Conservation (phyloP, 2,888 invertebrate genomes). For the Kuschelorhynchus macadamiae region DNA sequence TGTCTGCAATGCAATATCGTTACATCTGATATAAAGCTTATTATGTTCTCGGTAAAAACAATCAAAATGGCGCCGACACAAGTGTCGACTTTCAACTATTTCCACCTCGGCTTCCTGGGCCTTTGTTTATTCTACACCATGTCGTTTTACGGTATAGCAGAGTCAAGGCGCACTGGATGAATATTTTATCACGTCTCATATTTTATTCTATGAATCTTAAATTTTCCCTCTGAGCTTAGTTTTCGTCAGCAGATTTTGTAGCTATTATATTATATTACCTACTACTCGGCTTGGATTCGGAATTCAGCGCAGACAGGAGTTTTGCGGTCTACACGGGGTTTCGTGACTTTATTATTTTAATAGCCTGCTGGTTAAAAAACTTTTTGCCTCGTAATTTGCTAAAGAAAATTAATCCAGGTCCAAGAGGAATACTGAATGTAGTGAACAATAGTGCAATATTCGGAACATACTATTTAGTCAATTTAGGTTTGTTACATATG, state of each 20-base stretch:
- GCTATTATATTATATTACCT: conserved; percentile 44
- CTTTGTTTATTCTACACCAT: conserved; percentile 46
- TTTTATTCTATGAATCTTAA: conserved; percentile 69
- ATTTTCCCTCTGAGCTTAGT: conserved; percentile 57
- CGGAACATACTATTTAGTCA: too few relatives aligned
- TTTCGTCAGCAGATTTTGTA: conserved; percentile 44
- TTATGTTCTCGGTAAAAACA: conserved; percentile 4
- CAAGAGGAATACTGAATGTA: too few relatives aligned
- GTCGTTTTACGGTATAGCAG: conserved; percentile 46
- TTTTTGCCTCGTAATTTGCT: neutral
- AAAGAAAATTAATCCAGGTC: too few relatives aligned
- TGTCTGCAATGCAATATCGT: too few relatives aligned
- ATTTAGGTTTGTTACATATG: too few relatives aligned
- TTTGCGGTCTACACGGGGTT: conserved; percentile 26
- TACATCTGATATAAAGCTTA: too few relatives aligned
- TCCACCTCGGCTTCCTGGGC: conserved; percentile 4
- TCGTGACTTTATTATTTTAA: conserved; percentile 24
- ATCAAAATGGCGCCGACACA: conserved; percentile 17
- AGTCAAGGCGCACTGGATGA: conserved; percentile 57
- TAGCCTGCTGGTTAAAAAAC: conserved; percentile 7
- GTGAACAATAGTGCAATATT: too few relatives aligned
- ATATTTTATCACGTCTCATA: conserved; percentile 67
- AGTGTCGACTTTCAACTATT: conserved; percentile 16
- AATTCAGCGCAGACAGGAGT: conserved; percentile 33
- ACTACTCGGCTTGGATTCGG: conserved; percentile 24